These are phyloP conservation scores for Schlechtendalia chinensis DNA, from an alignment of 1,140 invertebrate genomes.

Conservation along the genomic window DNA sequence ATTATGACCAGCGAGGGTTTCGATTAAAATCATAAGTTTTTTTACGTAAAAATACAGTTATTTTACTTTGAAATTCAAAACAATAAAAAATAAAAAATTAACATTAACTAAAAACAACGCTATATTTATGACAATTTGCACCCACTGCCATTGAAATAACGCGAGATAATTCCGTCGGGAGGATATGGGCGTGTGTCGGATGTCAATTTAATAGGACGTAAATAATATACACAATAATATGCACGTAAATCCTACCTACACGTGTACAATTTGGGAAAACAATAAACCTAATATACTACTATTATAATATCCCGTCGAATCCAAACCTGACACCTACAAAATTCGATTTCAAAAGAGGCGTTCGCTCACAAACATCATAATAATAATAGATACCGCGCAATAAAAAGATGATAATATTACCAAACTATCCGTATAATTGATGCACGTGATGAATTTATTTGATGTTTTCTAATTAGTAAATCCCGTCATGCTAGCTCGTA, in stretches of 20 bases:
- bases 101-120: background rate
- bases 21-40: no score
- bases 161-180: background rate
- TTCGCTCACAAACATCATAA: background rate
- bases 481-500: constrained; percentile 16
- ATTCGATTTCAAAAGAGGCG: background rate
- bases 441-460: background rate
- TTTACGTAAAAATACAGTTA: background rate
- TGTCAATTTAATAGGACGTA: constrained; percentile 1
- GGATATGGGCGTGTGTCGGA: constrained; percentile 17
- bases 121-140: background rate
- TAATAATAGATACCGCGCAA: no score
- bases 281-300: background rate
- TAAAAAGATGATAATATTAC: background rate
- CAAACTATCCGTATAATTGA: background rate
- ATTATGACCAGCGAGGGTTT: no score
- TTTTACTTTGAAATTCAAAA: background rate
- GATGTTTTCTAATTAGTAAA: constrained; percentile 22
- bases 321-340: background rate
- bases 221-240: constrained; percentile 12
- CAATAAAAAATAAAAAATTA: no score
- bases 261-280: background rate
- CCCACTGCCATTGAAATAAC: background rate
- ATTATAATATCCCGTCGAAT: background rate
- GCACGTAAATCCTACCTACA: background rate